These are phyloP conservation scores for Dolichopus griseipennis DNA, from an alignment of 2,888 invertebrate species.

Conservation along the genomic window DNA sequence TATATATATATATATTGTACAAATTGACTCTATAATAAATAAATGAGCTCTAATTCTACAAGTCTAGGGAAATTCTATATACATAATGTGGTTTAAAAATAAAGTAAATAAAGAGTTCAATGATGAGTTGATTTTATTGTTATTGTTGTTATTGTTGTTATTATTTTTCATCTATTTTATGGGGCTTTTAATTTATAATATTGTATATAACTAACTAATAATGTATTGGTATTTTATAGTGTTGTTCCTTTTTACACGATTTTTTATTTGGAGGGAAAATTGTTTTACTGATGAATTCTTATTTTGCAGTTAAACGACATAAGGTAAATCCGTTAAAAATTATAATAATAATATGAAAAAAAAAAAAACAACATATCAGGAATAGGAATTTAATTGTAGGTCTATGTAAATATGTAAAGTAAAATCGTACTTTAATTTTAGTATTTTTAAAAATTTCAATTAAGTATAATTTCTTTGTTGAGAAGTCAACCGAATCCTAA, in stretches of 20 bases:
- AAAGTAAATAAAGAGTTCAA: no score
- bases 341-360: background rate
- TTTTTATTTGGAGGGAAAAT: conserved; percentile 4
- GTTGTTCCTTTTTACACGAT: background rate
- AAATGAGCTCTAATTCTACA: no score
- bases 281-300: background rate
- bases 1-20: background rate
- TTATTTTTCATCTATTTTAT: background rate
- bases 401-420: no score
- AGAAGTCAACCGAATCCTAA: background rate
- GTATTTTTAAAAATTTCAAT: no score
- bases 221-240: background rate
- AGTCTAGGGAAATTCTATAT: background rate
- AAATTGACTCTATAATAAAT: no score
- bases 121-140: no score
- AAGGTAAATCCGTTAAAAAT: conserved; percentile 3
- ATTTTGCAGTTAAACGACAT: background rate
- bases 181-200: background rate
- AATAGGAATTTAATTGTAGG: background rate
- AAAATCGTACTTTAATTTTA: no score
- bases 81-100: no score
- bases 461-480: no score
- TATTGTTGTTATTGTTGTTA: background rate
- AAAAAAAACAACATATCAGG: background rate
- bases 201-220: background rate